Percentiles rank a stretch among this genome's conserved stretches.
These are phyloP conservation scores for Grammomys dolichurus DNA, from an alignment of 2,113 vertebrate species.

Conservation along the genomic window DNA sequence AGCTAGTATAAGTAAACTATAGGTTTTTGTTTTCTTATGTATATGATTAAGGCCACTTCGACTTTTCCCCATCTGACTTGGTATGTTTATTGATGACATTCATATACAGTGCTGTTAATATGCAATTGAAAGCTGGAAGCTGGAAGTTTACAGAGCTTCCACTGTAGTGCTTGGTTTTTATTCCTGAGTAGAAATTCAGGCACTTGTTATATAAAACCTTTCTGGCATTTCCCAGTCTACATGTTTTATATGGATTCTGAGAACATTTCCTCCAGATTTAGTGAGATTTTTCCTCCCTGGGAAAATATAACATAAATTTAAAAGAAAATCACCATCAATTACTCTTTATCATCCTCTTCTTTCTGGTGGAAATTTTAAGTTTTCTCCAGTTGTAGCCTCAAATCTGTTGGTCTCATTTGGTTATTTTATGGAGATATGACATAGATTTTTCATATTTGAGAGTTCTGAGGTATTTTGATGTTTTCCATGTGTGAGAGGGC, in stretches of 20 bases:
- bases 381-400: not conserved
- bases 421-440: not conserved
- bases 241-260: not conserved
- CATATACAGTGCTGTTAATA: not conserved
- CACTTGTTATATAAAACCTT: rapidly evolving
- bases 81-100: not conserved
- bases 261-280: not conserved
- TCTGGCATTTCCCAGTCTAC: rapidly evolving
- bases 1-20: not conserved
- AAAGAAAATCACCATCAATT: not conserved
- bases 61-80: not conserved
- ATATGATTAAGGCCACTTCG: not conserved
- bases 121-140: not conserved
- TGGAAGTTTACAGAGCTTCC: not conserved
- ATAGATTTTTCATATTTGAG: not conserved
- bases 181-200: not conserved
- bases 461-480: not conserved
- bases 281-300: not conserved
- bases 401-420: not conserved
- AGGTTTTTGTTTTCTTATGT: no score
- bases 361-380: not conserved
- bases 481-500: not conserved
- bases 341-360: no score
- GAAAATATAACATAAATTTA: no score
- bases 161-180: not conserved